These are phyloP conservation scores for Drosophila pruinosa DNA, from an alignment of 1,140 invertebrate genomes.

Conservation along the genomic window DNA sequence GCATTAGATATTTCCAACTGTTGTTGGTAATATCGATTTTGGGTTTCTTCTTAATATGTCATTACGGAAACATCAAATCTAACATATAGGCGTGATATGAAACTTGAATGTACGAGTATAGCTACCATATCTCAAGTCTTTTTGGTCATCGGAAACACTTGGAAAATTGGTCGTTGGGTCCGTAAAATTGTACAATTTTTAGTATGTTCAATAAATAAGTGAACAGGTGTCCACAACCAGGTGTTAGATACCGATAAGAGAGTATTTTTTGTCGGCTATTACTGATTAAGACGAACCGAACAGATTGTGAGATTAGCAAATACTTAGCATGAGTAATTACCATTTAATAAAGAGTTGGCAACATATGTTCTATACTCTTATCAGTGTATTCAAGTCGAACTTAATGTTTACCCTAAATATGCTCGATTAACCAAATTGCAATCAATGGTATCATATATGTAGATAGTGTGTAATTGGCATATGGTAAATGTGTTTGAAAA, in stretches of 20 bases:
- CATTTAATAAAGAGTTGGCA: conserved; percentile 35
- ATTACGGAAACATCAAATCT: too few relatives aligned
- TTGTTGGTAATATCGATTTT: neutral
- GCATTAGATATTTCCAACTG: neutral
- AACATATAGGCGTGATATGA: too few relatives aligned
- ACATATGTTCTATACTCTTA: conserved; percentile 24
- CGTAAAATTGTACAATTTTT: conserved; percentile 53
- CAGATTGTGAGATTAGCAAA: conserved; percentile 8
- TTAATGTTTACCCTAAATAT: neutral
- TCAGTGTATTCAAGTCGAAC: conserved; percentile 9
- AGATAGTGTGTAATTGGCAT: too few relatives aligned
- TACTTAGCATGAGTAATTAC: conserved; percentile 32
- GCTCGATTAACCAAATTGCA: neutral
- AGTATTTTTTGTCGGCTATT: conserved; percentile 16
- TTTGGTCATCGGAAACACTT: too few relatives aligned
- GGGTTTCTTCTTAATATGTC: neutral
- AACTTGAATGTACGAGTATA: too few relatives aligned
- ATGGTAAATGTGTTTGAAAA: neutral
- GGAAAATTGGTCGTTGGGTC: neutral
- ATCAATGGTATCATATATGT: too few relatives aligned
- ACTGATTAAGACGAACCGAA: conserved; percentile 20
- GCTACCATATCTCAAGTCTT: too few relatives aligned
- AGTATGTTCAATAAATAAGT: conserved; percentile 48
- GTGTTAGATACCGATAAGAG: conserved; percentile 60
- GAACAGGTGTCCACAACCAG: conserved; percentile 67